Percentiles rank a stretch among this genome's conserved stretches.
Conservation (phyloP, 2,797 vertebrate genomes). For the Ceryle rudis region DNA sequence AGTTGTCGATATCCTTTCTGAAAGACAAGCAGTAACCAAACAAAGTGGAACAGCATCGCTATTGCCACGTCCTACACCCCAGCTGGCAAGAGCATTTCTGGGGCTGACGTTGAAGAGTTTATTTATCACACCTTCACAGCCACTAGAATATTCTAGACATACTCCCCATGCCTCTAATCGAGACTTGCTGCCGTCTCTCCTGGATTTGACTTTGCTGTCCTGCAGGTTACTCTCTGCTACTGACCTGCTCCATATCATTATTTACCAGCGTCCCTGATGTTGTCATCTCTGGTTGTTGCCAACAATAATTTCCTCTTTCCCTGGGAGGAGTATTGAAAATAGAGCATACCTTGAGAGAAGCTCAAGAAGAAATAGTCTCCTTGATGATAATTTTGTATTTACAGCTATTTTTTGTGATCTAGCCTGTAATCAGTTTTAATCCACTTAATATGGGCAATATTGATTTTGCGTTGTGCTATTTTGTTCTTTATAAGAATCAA, state of each 20-base stretch:
- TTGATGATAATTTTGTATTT: slow-evolving; percentile 4
- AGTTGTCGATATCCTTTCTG: background rate
- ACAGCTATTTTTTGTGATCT: background rate
- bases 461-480: slow-evolving; percentile 10
- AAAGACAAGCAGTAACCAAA: background rate
- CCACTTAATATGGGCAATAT: background rate
- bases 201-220: background rate
- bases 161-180: background rate
- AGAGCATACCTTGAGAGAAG: background rate
- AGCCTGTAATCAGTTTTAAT: slow-evolving; percentile 12
- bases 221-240: background rate
- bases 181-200: background rate
- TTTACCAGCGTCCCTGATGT: background rate
- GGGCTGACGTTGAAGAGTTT: background rate
- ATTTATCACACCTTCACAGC: background rate
- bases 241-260: background rate
- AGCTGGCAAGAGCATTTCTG: background rate
- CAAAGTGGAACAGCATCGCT: background rate
- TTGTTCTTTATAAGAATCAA: slow-evolving; percentile 27
- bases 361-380: background rate
- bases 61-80: background rate
- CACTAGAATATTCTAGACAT: background rate
- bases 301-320: background rate
- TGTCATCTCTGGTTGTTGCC: background rate
- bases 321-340: background rate